phyloP scores from a whole-genome alignment of 2,797 vertebrate species.

The Atherinosoma microstoma region DNA sequence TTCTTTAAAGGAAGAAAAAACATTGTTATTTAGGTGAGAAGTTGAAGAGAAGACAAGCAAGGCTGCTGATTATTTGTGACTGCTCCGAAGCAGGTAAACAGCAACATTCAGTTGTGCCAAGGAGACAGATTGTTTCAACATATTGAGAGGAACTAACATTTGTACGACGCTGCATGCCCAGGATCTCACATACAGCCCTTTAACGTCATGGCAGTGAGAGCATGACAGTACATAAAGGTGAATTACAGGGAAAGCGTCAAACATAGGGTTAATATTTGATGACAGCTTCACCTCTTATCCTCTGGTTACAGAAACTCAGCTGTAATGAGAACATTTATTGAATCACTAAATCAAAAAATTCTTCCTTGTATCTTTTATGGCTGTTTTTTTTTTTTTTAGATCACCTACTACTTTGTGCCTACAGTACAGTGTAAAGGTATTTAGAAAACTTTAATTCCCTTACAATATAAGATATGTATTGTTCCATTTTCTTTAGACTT shows the following conservation, averaged over 20 bases:
- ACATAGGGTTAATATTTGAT: slow-evolving; percentile 41
- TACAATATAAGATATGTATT: not conserved
- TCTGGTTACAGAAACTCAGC: not conserved
- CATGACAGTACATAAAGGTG: not conserved
- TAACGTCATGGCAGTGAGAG: slow-evolving; percentile 8
- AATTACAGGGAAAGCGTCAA: not conserved
- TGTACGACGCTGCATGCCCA: slow-evolving; percentile 21
- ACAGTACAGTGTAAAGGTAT: not conserved
- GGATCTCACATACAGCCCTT: not conserved
- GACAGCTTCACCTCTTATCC: not conserved
- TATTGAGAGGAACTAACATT: slow-evolving; percentile 15
- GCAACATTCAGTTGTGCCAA: slow-evolving; percentile 19
- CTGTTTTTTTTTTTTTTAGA: slow-evolving; percentile 3
- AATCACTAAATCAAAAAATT: not conserved
- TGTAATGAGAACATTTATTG: slow-evolving; percentile 13
- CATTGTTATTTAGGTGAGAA: slow-evolving; percentile 10
- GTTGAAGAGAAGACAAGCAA: slow-evolving; percentile 11
- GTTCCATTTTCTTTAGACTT: not conserved
- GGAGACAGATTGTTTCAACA: slow-evolving; percentile 23
- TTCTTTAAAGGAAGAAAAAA: slow-evolving; percentile 24
- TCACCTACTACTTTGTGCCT: not conserved
- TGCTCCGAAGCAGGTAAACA: slow-evolving; percentile 24
- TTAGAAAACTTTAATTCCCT: too few relatives aligned
- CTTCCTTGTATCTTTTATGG: not conserved
- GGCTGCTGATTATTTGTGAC: not conserved